Conservation (phyloP, 2,113 vertebrate species). For the Gallinago paraguaiae region DNA sequence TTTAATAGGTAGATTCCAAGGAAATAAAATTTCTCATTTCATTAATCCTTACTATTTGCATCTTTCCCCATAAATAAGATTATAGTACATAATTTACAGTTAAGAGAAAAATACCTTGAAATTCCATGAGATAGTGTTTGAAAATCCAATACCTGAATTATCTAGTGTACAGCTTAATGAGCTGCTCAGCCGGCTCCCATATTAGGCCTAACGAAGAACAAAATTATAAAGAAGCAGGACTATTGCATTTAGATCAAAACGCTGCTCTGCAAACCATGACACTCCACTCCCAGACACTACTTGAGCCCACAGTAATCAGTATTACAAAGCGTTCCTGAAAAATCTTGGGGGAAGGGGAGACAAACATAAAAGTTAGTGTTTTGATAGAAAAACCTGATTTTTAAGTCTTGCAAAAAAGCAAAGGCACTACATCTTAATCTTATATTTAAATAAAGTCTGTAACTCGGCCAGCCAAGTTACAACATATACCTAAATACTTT, state of each 20-base stretch:
- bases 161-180: not conserved
- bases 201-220: not conserved
- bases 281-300: not conserved
- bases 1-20: not conserved
- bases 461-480: conserved; percentile 90
- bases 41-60: conserved; percentile 16
- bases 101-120: conserved; percentile 8
- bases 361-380: conserved; percentile 48
- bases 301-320: conserved; percentile 66
- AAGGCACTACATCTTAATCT: conserved; percentile 42
- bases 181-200: not conserved
- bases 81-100: conserved; percentile 30
- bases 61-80: conserved; percentile 45
- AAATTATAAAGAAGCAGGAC: not conserved
- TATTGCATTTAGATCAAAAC: not conserved
- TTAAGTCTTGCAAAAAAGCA: conserved; percentile 55
- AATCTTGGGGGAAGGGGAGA: conserved; percentile 17
- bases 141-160: not conserved
- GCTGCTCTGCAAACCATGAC: not conserved
- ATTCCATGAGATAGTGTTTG: not conserved
- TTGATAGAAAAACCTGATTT: not conserved
- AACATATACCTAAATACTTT: not conserved
- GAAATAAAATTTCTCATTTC: conserved; percentile 11
- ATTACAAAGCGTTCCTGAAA: conserved; percentile 67
- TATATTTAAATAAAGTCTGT: conserved; percentile 50